Evolutionary conservation across 1,140 invertebrate species (phyloP).

Genomic region (Platyscapa corneri): DNA sequence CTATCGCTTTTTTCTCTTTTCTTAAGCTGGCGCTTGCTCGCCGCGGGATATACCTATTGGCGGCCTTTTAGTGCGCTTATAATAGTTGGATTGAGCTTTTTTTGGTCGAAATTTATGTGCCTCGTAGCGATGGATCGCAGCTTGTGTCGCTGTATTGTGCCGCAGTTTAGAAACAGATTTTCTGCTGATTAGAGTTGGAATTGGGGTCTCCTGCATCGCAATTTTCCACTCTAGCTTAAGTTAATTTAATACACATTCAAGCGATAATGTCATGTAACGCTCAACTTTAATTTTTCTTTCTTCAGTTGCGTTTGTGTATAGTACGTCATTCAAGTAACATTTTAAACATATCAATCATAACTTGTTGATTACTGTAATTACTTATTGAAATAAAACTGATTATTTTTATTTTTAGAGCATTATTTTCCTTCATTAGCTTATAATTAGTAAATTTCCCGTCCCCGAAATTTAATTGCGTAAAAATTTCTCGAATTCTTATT

Average conservation of each 20-base stretch:
- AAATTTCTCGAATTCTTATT: not conserved
- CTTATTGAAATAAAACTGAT: not conserved
- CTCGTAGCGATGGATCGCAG: slow-evolving; percentile 2
- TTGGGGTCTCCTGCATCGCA: not conserved
- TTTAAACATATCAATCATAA: not conserved
- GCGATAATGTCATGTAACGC: not conserved
- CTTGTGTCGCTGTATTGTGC: not conserved
- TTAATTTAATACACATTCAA: not conserved
- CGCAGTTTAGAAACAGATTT: slow-evolving; percentile 15
- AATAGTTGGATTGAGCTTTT: slow-evolving; percentile 11
- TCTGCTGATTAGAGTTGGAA: slow-evolving; percentile 24
- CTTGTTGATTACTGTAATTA: not conserved
- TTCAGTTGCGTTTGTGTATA: not conserved
- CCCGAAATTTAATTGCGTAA: not conserved
- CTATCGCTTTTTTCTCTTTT: slow-evolving; percentile 43
- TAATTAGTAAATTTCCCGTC: not conserved
- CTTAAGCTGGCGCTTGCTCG: slow-evolving; percentile 33
- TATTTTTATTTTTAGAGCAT: not conserved
- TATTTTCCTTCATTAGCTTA: not conserved
- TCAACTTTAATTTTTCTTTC: not conserved
- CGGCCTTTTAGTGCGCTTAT: slow-evolving; percentile 18
- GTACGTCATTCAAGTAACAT: not conserved
- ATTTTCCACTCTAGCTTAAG: not conserved
- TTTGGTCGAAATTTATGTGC: slow-evolving; percentile 25
- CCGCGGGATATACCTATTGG: slow-evolving; percentile 36